Conservation (phyloP, 2,888 invertebrate genomes). For the Abscondita cerata region DNA sequence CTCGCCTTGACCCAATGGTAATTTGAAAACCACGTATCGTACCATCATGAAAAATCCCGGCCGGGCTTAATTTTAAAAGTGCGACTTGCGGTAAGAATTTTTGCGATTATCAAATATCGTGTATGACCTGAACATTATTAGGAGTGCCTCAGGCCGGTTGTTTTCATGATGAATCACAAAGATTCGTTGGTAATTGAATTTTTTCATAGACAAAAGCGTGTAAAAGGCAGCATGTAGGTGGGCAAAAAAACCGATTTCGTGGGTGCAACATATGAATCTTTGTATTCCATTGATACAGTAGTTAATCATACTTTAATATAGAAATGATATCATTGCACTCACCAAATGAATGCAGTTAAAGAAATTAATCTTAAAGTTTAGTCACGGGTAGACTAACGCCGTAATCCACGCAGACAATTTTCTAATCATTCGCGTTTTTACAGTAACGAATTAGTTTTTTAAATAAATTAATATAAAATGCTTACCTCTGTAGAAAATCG, state of each 20-base stretch:
- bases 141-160: neutral
- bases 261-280: neutral
- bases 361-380: constrained; percentile 24
- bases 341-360: constrained; percentile 21
- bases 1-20: too few species aligned
- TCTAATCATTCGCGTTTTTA: neutral
- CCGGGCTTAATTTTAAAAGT: too few species aligned
- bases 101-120: too few species aligned
- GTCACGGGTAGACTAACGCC: constrained; percentile 19
- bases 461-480: neutral
- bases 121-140: neutral
- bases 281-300: neutral
- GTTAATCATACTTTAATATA: constrained; percentile 33
- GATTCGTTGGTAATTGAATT: too few species aligned
- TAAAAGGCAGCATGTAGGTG: too few species aligned
- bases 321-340: constrained; percentile 34
- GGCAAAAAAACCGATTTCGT: neutral
- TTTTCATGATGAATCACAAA: too few species aligned
- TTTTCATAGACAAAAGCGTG: neutral
- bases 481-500: constrained; percentile 31
- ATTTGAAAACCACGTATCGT: too few species aligned
- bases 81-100: too few species aligned
- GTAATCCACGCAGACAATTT: constrained; percentile 10
- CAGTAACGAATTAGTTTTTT: neutral
- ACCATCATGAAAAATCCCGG: too few species aligned